Evolutionary conservation across 2,797 vertebrate species (phyloP), one percentile per base, ranked within the genome.

Genomic region (Poeciliopsis gracilis): DNA sequence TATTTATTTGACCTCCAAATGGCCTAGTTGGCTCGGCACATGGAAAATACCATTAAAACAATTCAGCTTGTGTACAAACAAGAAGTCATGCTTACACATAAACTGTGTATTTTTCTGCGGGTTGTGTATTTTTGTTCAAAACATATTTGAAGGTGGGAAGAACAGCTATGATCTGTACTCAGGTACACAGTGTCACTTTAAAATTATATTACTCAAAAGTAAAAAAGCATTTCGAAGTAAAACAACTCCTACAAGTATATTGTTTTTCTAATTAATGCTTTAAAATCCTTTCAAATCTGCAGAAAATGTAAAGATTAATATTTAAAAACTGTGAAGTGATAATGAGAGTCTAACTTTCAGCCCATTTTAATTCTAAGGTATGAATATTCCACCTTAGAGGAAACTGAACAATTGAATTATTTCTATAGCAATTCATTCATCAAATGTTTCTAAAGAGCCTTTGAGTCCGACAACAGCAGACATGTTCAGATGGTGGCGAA

Each of bases 391-490:
- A 69, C 38, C 66, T n/a, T 1, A 25, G 5, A 45, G 38, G 66
- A 69, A 69, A 15, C 66, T n/a, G 10, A 25, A 43, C 10, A 25
- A 25, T 36, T 11, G 4, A 38, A 38, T 38, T 20, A 41, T 25
- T 66, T 38, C 33, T 38, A 66, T 15, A 38, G 38, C 63, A 10
- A 66, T 23, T 43, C n/a, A 84, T 83, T 79, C 30, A 70, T 61
- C 30, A 36, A 73, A 36, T 59, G 12, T 66, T 81, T 59, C 69
- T 33, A 77, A 28, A 38, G 33, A 76, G 69, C 67, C n/a, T 80
- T 69, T 78, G 51, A 84, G 49, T 72, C 63, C 4, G 70, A 75
- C 33, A 80, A 77, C 77, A 81, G 76, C 82, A 59, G 67, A 88
- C 77, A n/a, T 9, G 12, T 63, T 88, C 49, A 20, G 49, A 55